Evolutionary conservation across 2,888 invertebrate species (phyloP).

Genomic region (Microplitis manilae): DNA sequence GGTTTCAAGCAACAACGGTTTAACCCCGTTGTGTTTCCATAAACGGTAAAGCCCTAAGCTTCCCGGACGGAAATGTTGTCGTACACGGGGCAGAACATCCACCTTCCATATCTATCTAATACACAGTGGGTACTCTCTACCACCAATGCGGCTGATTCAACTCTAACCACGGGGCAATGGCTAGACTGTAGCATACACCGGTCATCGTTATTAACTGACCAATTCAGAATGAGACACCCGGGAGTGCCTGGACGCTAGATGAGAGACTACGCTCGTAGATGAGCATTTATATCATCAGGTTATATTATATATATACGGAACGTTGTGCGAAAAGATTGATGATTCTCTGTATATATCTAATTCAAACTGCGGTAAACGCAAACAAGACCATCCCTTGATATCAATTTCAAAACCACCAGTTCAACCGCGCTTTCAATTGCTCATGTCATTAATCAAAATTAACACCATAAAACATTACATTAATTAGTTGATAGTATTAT

Average conservation of each 20-base stretch:
- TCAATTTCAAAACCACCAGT: slow-evolving; percentile 10
- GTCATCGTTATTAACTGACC: slow-evolving; percentile 68
- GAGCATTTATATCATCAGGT: slow-evolving; percentile 22
- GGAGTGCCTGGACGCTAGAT: slow-evolving; percentile 54
- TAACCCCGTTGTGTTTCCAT: slow-evolving; percentile 67
- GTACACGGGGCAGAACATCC: slow-evolving; percentile 40
- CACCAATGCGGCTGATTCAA: background rate
- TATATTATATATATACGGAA: slow-evolving; percentile 20
- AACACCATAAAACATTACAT: background rate
- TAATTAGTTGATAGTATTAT: slow-evolving; percentile 1
- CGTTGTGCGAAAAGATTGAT: slow-evolving; percentile 60
- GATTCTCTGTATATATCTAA: slow-evolving; percentile 31
- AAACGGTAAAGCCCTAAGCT: slow-evolving; percentile 54
- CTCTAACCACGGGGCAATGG: background rate
- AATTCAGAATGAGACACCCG: slow-evolving; percentile 69
- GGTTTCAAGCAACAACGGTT: slow-evolving; percentile 44
- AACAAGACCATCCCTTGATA: slow-evolving; percentile 25
- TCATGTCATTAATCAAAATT: background rate
- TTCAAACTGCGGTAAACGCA: slow-evolving; percentile 5
- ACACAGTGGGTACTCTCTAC: slow-evolving; percentile 18
- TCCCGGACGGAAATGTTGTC: slow-evolving; percentile 36
- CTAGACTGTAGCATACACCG: slow-evolving; percentile 30
- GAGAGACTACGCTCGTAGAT: background rate
- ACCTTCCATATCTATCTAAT: slow-evolving; percentile 5
- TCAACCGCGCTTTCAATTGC: background rate